Evolutionary conservation across 2,113 vertebrate species (phyloP).

Genomic region (Bambusicola thoracicus): DNA sequence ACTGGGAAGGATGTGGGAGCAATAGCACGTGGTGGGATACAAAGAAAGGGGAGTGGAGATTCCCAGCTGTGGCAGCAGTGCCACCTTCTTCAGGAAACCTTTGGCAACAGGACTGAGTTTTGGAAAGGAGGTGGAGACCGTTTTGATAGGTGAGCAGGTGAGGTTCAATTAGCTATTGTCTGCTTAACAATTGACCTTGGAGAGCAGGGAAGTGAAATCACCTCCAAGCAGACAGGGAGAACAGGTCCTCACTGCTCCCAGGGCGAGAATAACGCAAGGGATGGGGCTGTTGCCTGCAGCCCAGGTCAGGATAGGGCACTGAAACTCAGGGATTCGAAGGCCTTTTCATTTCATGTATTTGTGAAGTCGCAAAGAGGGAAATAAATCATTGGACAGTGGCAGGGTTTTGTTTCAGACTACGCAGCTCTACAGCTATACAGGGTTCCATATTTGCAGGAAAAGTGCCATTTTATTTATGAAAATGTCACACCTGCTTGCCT

Average conservation of each 20-base stretch:
- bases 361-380: background rate
- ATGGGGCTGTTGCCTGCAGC: background rate
- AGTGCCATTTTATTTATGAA: background rate
- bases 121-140: background rate
- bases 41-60: background rate
- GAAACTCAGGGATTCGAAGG: background rate
- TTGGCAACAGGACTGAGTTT: background rate
- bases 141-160: background rate
- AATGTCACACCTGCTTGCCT: background rate
- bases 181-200: constrained; percentile 21
- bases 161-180: background rate
- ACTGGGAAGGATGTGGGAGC: background rate
- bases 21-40: background rate
- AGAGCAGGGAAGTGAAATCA: background rate
- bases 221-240: background rate
- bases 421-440: background rate
- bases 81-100: constrained; percentile 1
- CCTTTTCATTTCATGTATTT: background rate
- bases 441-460: background rate
- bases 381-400: background rate
- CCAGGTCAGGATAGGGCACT: background rate
- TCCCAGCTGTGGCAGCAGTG: background rate
- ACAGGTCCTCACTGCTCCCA: background rate
- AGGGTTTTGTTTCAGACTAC: background rate
- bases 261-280: background rate